Evolutionary conservation across 2,113 vertebrate genomes (phyloP), one percentile per base, ranked within the genome.

Genomic region (Aptenodytes forsteri): DNA sequence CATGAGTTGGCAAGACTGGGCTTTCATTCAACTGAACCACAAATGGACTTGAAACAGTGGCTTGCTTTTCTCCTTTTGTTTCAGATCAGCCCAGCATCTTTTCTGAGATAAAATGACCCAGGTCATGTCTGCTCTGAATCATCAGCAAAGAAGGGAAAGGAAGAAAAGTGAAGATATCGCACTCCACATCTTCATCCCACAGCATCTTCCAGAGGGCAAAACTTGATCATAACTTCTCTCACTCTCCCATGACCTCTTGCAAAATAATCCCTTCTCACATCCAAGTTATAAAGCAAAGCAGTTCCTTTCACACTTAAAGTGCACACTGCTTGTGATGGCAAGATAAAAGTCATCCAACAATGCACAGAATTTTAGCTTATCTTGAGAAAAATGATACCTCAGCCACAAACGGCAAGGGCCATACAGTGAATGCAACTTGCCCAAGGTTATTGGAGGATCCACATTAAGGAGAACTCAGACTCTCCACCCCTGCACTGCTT

Each of bases 281-380:
- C 83, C 93, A 90, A 91, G 70, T 89, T 66, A 91, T 76, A 79
- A 90, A 97, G 87, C 82, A 85, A 98, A 97, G 90, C 82, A 92
- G 87, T n/a, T 97, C 91, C 71, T 96, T 82, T 96, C 76, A 82
- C 76, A 87, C 67, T 88, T 82, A 61, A 83, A 73, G 92, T 75
- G 71, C 61, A 61, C 30, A 16, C 70, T n/a, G 42, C 30, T 69
- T 91, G 50, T 66, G 96, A 95, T 96, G 61, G 65, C 78, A 95
- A 95, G 98, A 98, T 98, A 98, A 98, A 93, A 96, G 97, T 84
- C 94, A 97, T 82, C 95, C 82, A 87, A 92, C 72, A 94, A 88
- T 10, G 59, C 77, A 96, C 82, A 96, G 83, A 95, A 76, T 95
- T 94, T 93, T 83, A 98, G 94, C 94, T 98, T 97, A 96, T 96